Evolutionary conservation across 1,140 invertebrate genomes (phyloP), one percentile per base, ranked within the genome.

Genomic region (Stegodyphus dumicola): DNA sequence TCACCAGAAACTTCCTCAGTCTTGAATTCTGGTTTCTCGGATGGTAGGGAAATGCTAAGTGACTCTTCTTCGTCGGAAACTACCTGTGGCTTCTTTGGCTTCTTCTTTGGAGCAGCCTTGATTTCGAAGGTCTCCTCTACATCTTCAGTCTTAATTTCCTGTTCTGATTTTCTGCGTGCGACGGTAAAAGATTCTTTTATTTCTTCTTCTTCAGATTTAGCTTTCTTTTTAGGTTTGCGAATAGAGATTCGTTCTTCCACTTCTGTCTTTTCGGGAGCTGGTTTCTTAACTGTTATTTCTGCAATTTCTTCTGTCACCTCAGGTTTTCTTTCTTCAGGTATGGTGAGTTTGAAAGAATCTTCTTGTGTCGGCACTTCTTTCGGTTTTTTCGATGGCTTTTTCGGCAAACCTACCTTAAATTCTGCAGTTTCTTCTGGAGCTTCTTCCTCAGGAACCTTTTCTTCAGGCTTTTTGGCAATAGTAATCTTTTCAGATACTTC

Each of bases 401-500:
- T 92, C 89, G 91, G 91, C 60, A 89, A 87, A 48, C 88, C 90
- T n/a, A 67, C 65, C 6, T 15, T 67, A 18, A 60, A 60, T 60
- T 60, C 56, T 1, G 56, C 9, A 11, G 56, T 15, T 9, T 60
- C 56, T 33, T 33, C 33, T 33, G 33, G 33, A 33, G 33, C 33
- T 33, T 33, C 33, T 33, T 1, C 3, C 33, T 33, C 33, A 33
- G 33, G 33, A 33, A 33, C 33, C 3, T 33, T 3, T 65, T 76
- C 74, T 7, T 15, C 49, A 18, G 73, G n/a, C 54, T 76, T 64
- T 76, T 76, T 56, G 15, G 48, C 74, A 4, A 17, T 33, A 33
- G 33, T 33, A 60, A 60, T 15, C 54, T 94, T 91, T 91, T 95
- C 94, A 60, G 93, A 93, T 87, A 94, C 89, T 48, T 89, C 89